Percentiles rank a stretch among this genome's conserved stretches.
Evolutionary conservation across 2,888 invertebrate species (phyloP).

Genomic region (Cerastis leucographa): DNA sequence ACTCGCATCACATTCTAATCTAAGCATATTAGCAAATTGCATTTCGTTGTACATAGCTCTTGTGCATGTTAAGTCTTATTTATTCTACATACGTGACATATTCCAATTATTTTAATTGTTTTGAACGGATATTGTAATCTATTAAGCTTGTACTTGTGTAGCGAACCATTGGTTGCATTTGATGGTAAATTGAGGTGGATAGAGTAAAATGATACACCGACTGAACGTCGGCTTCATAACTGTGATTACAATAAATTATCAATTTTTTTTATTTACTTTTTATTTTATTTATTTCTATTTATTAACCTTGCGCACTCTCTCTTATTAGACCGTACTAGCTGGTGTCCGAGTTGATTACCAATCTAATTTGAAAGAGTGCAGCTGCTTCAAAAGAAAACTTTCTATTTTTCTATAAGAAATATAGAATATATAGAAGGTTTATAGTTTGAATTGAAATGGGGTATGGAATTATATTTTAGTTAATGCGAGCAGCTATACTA

Average conservation of each 20-base stretch:
- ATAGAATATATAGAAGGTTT: slow-evolving; percentile 41
- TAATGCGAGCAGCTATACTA: slow-evolving; percentile 42
- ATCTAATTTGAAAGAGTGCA: slow-evolving; percentile 44
- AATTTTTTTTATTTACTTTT: slow-evolving; percentile 70
- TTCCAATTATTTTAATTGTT: slow-evolving; percentile 67
- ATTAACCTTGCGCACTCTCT: slow-evolving; percentile 56
- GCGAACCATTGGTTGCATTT: slow-evolving; percentile 72
- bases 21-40: slow-evolving; percentile 81
- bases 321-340: slow-evolving; percentile 45
- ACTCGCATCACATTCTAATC: slow-evolving; percentile 78
- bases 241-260: slow-evolving; percentile 88
- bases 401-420: slow-evolving; percentile 45
- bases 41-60: slow-evolving; percentile 87
- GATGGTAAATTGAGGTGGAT: slow-evolving; percentile 69
- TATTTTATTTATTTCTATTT: slow-evolving; percentile 64
- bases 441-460: slow-evolving; percentile 23
- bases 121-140: slow-evolving; percentile 64
- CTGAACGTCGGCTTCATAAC: slow-evolving; percentile 73
- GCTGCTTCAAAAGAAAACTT: slow-evolving; percentile 21
- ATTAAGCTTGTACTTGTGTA: slow-evolving; percentile 72
- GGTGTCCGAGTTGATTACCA: slow-evolving; percentile 3
- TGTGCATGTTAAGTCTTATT: slow-evolving; percentile 81
- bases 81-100: slow-evolving; percentile 70
- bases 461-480: slow-evolving; percentile 23
- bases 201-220: slow-evolving; percentile 67